Evolutionary conservation across 1,140 invertebrate genomes (phyloP), one percentile per base, ranked within the genome.

Genomic region (Whitmania pigra): DNA sequence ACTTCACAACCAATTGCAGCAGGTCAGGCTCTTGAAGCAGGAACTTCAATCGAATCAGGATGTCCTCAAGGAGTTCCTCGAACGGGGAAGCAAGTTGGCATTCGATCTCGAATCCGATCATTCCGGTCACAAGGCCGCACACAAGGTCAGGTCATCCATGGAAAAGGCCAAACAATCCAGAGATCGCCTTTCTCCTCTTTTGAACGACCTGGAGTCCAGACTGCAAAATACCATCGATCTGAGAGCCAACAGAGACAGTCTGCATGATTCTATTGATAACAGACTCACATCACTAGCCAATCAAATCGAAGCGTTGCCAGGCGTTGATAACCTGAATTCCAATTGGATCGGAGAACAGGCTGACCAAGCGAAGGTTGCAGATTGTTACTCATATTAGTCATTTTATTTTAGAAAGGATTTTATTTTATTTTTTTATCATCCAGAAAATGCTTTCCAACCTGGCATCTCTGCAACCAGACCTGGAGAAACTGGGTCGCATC

Each of bases 1-100:
- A 88, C 91, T 96, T 0, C 90, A 93, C 75, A 93, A 90, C 73
- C 94, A 97, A 85, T 89, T 94, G 36, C 92, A 96, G 80, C 92
- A 94, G 77, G 82, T 83, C 80, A 91, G 94, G 20, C 57, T 63
- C 29, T 63, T 63, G 57, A 22, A 63, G 29, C 22, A 63, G 29
- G 57, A 63, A 63, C 29, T 22, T 22, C 22, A 63, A 17, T 25
- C 22, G 5, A 63, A 63, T 63, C 57, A n/a, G 20, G 22, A 22
- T 7, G 29, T 25, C 29, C 57, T 63, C 11, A n/a, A 13, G 18
- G 57, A 63, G 11, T 63, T 63, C 20, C 22, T 63, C 57, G 57
- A 63, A 13, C 22, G 20, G 22, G 57, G 22, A 7, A 31, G 29
- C 57, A 22, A 63, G 29, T n/a, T 63, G 29, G 57, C 57, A 1